These are phyloP conservation scores for Lepidochitona cinerea DNA, from an alignment of 2,888 invertebrate species.

Conservation along the genomic window DNA sequence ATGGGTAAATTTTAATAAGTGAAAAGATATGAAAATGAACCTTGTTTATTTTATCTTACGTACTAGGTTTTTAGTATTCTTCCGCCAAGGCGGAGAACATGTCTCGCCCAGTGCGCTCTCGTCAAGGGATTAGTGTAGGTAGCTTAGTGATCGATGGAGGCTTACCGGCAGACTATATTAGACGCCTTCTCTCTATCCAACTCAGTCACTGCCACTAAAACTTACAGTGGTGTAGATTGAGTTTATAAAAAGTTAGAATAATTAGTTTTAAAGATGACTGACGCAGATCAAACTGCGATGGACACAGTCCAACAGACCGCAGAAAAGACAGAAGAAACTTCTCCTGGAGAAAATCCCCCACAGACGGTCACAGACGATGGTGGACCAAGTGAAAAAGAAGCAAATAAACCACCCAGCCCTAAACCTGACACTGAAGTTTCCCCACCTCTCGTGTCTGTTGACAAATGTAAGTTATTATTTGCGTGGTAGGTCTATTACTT, in stretches of 20 bases:
- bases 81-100: not conserved
- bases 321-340: not conserved
- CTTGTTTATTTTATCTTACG: too few relatives aligned
- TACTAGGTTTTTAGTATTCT: too few relatives aligned
- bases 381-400: constrained; percentile 61
- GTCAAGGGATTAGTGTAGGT: not conserved
- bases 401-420: constrained; percentile 63
- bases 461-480: constrained; percentile 51
- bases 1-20: too few relatives aligned
- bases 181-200: not conserved
- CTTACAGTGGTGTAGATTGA: not conserved
- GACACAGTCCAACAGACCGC: constrained; percentile 39
- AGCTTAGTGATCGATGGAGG: not conserved
- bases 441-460: constrained; percentile 58
- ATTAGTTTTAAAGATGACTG: too few relatives aligned
- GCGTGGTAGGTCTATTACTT: too few relatives aligned
- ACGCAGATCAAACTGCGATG: too few relatives aligned
- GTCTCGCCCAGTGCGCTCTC: not conserved
- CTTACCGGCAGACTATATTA: not conserved
- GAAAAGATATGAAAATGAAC: too few relatives aligned
- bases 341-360: not conserved
- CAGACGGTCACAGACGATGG: constrained; percentile 26
- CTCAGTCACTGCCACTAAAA: not conserved
- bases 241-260: too few relatives aligned
- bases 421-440: constrained; percentile 66